Evolutionary conservation across 2,888 invertebrate genomes (phyloP).

Genomic region (Drosophila nr. perissopoda): DNA sequence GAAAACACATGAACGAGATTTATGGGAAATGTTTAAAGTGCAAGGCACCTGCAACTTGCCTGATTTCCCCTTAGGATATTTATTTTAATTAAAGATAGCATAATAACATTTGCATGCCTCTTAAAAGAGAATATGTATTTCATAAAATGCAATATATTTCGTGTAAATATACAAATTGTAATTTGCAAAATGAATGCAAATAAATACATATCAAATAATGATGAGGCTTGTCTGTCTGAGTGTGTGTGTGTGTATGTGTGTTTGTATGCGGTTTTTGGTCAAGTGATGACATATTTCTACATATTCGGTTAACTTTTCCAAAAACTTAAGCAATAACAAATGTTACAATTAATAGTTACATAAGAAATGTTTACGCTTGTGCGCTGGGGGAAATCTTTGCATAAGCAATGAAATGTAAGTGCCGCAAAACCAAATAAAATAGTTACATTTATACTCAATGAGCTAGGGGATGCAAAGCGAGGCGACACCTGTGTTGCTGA

Average conservation of each 20-base stretch:
- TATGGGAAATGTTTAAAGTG: neutral
- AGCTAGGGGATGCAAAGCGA: neutral
- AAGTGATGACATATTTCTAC: slow-evolving; percentile 53
- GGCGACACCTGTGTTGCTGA: slow-evolving; percentile 46
- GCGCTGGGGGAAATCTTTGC: slow-evolving; percentile 64
- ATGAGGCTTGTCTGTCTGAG: slow-evolving; percentile 2
- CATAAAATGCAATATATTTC: slow-evolving; percentile 50
- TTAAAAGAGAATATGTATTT: neutral
- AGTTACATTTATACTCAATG: slow-evolving; percentile 31
- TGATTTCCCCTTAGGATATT: slow-evolving; percentile 8
- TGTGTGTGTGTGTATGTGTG: slow-evolving; percentile 17
- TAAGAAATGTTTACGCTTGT: slow-evolving; percentile 28
- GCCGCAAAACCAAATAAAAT: slow-evolving; percentile 75
- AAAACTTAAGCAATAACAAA: slow-evolving; percentile 29
- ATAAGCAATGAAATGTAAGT: slow-evolving; percentile 77
- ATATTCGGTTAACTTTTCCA: slow-evolving; percentile 55
- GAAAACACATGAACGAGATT: neutral
- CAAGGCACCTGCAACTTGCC: neutral
- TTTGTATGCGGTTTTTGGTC: slow-evolving; percentile 50
- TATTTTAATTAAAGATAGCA: slow-evolving; percentile 7
- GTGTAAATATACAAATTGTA: slow-evolving; percentile 53
- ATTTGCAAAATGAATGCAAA: slow-evolving; percentile 34
- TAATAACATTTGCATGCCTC: neutral
- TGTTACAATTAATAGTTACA: slow-evolving; percentile 59
- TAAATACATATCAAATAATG: slow-evolving; percentile 19